These are phyloP conservation scores for Rhagophthalmus giganteus DNA, from an alignment of 2,888 invertebrate genomes.

Conservation along the genomic window DNA sequence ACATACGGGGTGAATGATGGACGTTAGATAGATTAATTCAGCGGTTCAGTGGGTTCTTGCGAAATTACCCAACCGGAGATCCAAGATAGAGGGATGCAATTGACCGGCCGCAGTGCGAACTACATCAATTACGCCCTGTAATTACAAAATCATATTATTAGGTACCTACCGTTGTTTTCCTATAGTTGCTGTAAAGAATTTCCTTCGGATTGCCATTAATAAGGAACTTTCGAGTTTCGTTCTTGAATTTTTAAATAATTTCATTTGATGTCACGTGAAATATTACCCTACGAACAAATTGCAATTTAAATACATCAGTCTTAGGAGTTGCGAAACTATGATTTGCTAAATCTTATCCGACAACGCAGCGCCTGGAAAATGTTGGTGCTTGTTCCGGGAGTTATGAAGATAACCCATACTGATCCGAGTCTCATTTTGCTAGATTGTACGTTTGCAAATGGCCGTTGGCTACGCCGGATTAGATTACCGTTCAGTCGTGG, in stretches of 20 bases:
- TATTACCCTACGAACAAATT: no score
- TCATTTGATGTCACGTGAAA: no score
- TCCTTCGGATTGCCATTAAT: neutral
- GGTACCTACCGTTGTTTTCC: no score
- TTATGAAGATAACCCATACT: slow-evolving; percentile 21
- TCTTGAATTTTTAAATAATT: no score
- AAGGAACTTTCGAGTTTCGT: neutral
- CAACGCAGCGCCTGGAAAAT: slow-evolving; percentile 1
- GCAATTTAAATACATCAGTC: no score
- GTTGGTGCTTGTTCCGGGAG: slow-evolving; percentile 5
- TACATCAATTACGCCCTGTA: slow-evolving; percentile 36
- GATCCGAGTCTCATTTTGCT: slow-evolving; percentile 29
- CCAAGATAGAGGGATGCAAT: slow-evolving; percentile 30
- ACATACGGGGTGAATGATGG: slow-evolving; percentile 32
- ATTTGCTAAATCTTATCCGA: slow-evolving; percentile 1
- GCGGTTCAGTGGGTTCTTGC: slow-evolving; percentile 31
- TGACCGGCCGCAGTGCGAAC: slow-evolving; percentile 30
- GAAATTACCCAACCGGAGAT: slow-evolving; percentile 27
- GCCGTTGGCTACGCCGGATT: slow-evolving; percentile 45
- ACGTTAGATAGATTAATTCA: slow-evolving; percentile 38
- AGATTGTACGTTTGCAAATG: slow-evolving; percentile 42
- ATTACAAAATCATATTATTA: slow-evolving; percentile 31
- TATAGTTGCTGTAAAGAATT: neutral
- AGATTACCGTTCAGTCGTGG: slow-evolving; percentile 40
- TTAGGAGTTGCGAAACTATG: no score